Evolutionary conservation across 37 sponge, comb jelly and placozoan species (phyloP).

Genomic region (Cliona cf. orientalis): DNA sequence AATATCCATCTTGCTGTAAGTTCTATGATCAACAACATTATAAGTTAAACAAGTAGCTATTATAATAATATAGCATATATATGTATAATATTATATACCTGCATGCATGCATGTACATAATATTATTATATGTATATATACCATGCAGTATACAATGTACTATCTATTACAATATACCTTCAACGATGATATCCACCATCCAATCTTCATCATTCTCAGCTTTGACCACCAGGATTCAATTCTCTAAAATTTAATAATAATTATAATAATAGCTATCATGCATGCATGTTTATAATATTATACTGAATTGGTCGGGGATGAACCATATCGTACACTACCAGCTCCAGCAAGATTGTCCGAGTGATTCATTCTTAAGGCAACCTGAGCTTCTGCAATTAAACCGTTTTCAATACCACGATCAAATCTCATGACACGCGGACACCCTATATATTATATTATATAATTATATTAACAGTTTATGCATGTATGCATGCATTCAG

Average conservation of each 20-base stretch:
- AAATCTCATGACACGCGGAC: conserved; percentile 25
- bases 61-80: not conserved
- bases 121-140: too few species aligned
- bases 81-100: too few species aligned
- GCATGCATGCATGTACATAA: too few species aligned
- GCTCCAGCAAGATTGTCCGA: conserved; percentile 18
- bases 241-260: conserved; percentile 6
- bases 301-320: conserved; percentile 29
- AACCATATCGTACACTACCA: conserved; percentile 29
- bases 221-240: conserved; percentile 51
- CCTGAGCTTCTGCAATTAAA: conserved; percentile 24
- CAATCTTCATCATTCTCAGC: conserved; percentile 8
- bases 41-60: not conserved
- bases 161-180: conserved; percentile 14
- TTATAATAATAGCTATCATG: not conserved
- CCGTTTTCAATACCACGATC: conserved; percentile 48
- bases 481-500: too few species aligned
- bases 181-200: conserved; percentile 38
- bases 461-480: not conserved
- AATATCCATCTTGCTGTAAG: conserved; percentile 6
- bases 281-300: too few species aligned
- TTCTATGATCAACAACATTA: not conserved
- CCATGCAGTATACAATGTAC: too few species aligned
- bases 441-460: conserved; percentile 1
- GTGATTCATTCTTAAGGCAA: conserved; percentile 1